Evolutionary conservation across 2,797 vertebrate species (phyloP).

Genomic region (Nothura maculosa): DNA sequence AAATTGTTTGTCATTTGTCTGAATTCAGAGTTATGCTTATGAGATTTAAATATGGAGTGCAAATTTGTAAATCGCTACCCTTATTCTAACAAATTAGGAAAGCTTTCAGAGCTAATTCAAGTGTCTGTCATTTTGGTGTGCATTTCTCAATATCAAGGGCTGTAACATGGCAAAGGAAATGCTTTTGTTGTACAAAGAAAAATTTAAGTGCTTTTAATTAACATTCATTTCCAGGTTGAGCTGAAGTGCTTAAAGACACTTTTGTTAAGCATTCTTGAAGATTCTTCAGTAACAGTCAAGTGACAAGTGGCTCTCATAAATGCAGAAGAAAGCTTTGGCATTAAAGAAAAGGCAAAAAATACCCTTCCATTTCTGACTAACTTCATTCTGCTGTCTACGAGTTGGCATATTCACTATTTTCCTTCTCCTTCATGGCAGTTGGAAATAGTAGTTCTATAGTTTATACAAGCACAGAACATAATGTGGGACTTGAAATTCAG

Average conservation of each 20-base stretch:
- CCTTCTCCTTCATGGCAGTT: not conserved
- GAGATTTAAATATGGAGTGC: not conserved
- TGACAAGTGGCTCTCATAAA: slow-evolving; percentile 15
- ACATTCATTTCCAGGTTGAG: slow-evolving; percentile 39
- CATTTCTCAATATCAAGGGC: slow-evolving; percentile 43
- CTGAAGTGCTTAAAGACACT: slow-evolving; percentile 47
- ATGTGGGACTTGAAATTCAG: not conserved
- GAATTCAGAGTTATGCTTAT: not conserved
- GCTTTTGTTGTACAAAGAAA: slow-evolving; percentile 56
- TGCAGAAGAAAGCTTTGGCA: not conserved
- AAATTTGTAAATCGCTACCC: not conserved
- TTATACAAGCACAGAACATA: not conserved
- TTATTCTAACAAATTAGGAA: slow-evolving; percentile 15
- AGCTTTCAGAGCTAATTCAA: slow-evolving; percentile 47
- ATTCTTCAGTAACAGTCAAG: slow-evolving; percentile 38
- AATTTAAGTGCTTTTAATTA: slow-evolving; percentile 68
- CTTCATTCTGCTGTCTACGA: not conserved
- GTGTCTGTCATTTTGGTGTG: not conserved
- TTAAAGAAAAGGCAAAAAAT: not conserved
- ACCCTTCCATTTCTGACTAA: not conserved
- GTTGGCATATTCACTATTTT: not conserved
- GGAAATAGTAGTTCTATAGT: not conserved
- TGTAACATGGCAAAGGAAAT: slow-evolving; percentile 24
- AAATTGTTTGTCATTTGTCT: not conserved
- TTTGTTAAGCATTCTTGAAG: slow-evolving; percentile 53